phyloP scores from a whole-genome alignment of 1,140 invertebrate species.

The Drosophila setifemur region DNA sequence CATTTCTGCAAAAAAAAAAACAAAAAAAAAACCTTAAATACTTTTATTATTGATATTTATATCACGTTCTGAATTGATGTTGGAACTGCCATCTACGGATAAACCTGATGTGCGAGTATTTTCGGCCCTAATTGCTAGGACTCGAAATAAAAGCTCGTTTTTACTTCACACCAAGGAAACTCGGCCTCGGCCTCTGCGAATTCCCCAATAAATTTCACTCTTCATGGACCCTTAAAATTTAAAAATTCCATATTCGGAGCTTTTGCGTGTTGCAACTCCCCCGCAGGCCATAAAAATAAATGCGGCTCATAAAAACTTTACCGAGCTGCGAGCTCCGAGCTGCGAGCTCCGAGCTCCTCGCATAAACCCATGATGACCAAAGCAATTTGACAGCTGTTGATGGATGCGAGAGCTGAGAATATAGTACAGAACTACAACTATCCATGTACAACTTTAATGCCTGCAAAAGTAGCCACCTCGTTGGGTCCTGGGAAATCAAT shows the following conservation, averaged over 20 bases:
- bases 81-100: no score
- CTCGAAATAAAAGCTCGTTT: no score
- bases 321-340: no score
- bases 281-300: background rate
- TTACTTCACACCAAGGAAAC: background rate
- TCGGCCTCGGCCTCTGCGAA: no score
- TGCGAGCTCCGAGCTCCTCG: no score
- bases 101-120: no score
- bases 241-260: slow-evolving; percentile 11
- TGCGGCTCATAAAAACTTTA: slow-evolving; percentile 13
- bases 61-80: no score
- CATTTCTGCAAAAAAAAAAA: no score
- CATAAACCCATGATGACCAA: slow-evolving; percentile 29
- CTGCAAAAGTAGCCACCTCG: slow-evolving; percentile 13
- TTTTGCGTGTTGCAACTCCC: background rate
- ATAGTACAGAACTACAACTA: slow-evolving; percentile 35
- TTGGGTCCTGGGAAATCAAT: slow-evolving; percentile 47
- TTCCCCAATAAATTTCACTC: background rate
- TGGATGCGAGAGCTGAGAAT: slow-evolving; percentile 51
- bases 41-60: no score
- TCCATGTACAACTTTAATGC: slow-evolving; percentile 48
- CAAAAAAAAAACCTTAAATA: no score
- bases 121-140: no score
- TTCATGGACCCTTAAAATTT: background rate
- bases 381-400: slow-evolving; percentile 59